phyloP scores from a whole-genome alignment of 2,113 vertebrate genomes.

The Charina bottae region DNA sequence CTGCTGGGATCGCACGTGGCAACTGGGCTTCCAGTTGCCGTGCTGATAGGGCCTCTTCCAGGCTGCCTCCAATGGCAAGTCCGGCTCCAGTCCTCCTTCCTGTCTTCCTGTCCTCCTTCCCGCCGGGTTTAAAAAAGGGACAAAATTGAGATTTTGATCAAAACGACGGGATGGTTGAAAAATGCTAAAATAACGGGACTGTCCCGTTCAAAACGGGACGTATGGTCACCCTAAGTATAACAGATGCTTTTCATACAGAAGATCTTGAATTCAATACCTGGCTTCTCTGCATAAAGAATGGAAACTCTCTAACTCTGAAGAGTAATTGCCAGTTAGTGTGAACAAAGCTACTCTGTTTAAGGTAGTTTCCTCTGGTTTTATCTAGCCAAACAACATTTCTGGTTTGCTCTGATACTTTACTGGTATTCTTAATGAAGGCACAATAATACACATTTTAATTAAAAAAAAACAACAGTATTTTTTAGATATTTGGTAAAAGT shows the following conservation, averaged over 20 bases:
- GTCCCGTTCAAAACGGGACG: no score
- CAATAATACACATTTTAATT: not conserved
- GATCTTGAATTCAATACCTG: not conserved
- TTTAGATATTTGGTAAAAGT: not conserved
- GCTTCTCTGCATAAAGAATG: not conserved
- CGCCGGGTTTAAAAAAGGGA: no score
- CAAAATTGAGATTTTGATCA: no score
- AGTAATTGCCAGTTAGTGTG: not conserved
- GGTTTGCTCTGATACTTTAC: not conserved
- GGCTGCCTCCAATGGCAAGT: no score
- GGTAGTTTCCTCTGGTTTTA: not conserved
- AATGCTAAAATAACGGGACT: no score
- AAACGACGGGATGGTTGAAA: no score
- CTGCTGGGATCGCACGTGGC: no score
- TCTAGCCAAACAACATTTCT: not conserved
- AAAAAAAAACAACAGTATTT: not conserved
- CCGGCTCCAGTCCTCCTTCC: no score
- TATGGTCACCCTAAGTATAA: no score
- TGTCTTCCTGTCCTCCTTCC: no score
- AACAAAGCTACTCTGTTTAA: not conserved
- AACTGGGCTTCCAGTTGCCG: no score
- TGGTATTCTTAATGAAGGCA: not conserved
- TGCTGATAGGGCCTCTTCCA: no score
- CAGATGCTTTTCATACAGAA: not conserved
- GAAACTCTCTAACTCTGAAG: not conserved